These are phyloP conservation scores for Drosophila elegans DNA, from an alignment of 1,140 invertebrate species.

Conservation along the genomic window DNA sequence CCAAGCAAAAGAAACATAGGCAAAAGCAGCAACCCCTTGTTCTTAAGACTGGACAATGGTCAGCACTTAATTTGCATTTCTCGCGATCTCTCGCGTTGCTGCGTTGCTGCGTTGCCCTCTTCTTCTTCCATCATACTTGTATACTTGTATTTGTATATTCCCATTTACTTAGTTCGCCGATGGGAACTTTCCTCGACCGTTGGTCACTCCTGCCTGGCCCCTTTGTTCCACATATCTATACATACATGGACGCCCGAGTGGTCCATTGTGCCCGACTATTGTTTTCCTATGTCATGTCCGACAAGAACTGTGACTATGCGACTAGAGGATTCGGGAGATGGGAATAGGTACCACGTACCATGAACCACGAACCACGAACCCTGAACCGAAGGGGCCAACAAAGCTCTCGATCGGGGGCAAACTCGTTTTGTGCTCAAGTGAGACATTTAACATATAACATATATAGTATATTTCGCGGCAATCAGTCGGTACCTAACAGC, in stretches of 20 bases:
- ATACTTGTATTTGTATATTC: background rate
- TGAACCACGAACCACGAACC: background rate
- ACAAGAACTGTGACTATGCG: slow-evolving; percentile 14
- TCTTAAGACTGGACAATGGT: slow-evolving; percentile 36
- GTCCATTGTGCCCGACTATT: slow-evolving; percentile 16
- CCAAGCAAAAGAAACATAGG: background rate
- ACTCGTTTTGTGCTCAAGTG: slow-evolving; percentile 34
- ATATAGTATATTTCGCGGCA: slow-evolving; percentile 28
- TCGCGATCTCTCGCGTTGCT: slow-evolving; percentile 33
- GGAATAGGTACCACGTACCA: background rate
- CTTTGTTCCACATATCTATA: slow-evolving; percentile 10
- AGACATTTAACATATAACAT: slow-evolving; percentile 2
- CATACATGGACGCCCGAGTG: slow-evolving; percentile 1
- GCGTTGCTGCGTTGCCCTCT: background rate
- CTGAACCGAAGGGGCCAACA: background rate
- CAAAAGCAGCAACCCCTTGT: slow-evolving; percentile 1
- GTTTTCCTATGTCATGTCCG: slow-evolving; percentile 56
- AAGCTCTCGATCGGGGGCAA: slow-evolving; percentile 25
- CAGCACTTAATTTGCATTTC: slow-evolving; percentile 64
- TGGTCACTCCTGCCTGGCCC: slow-evolving; percentile 8
- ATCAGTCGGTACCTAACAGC: slow-evolving; percentile 31
- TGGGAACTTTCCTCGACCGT: slow-evolving; percentile 12
- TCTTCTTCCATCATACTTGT: slow-evolving; percentile 8
- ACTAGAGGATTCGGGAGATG: background rate
- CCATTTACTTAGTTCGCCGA: background rate